Percentiles rank a stretch among this genome's conserved stretches.
Evolutionary conservation across 2,888 invertebrate genomes (phyloP).

Genomic region (Holacanthella duospinosa): DNA sequence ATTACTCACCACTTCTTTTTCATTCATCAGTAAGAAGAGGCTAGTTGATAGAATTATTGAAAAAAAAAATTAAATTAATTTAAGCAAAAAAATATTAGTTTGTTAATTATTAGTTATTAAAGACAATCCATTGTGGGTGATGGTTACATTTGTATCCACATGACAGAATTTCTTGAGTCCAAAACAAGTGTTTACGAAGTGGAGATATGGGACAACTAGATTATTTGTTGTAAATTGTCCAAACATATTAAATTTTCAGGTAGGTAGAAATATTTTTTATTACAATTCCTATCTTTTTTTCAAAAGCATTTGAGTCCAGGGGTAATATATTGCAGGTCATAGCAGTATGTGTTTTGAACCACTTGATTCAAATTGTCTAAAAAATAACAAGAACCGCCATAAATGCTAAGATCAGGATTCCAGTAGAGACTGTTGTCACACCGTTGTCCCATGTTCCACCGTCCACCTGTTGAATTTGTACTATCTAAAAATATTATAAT

Average conservation of each 20-base stretch:
- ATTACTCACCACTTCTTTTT: too few relatives aligned
- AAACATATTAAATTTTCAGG: neutral
- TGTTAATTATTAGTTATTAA: too few relatives aligned
- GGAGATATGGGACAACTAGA: too few relatives aligned
- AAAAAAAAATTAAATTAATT: too few relatives aligned
- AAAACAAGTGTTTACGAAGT: too few relatives aligned
- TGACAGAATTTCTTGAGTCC: neutral
- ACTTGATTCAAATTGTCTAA: neutral
- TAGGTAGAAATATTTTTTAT: neutral
- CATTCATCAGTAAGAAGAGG: too few relatives aligned
- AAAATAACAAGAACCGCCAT: neutral
- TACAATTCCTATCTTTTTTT: neutral
- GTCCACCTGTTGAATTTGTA: neutral
- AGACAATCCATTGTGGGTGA: too few relatives aligned
- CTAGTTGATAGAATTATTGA: too few relatives aligned
- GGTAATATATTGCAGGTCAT: neutral
- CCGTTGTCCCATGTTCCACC: neutral
- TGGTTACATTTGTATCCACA: neutral
- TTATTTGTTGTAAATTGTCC: too few relatives aligned
- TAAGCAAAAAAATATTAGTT: too few relatives aligned
- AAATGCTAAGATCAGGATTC: neutral
- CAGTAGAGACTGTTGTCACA: neutral
- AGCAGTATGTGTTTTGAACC: neutral
- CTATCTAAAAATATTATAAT: neutral
- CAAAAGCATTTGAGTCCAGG: neutral